Evolutionary conservation across 2,888 invertebrate genomes (phyloP), one percentile per base, ranked within the genome.

Genomic region (Andrena bucephala): DNA sequence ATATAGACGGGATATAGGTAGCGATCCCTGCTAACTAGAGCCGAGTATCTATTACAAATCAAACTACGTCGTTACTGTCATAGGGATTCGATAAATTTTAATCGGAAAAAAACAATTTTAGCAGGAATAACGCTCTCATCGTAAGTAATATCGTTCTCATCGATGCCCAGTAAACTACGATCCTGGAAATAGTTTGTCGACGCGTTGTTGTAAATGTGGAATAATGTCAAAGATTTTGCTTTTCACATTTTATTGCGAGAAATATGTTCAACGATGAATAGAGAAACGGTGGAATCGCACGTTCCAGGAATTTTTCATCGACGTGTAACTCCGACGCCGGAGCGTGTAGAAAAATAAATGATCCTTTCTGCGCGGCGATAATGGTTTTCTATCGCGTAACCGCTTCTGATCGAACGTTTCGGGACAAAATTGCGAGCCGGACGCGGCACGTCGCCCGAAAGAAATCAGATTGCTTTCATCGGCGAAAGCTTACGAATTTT

Each of bases 401-500:
- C 20, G 29, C 0, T 8, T 31, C 20, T 2, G 16, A 63, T 72
- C n/a, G 63, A 62, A 7, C 29, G n/a, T 29, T 75, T 7, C 6
- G 10, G 13, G 4, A 2, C 20, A 42, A 69, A 65, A 65, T 70
- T 20, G 50, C n/a, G 7, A 29, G 7, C 42, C 16, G 81, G 65
- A 36, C 48, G 48, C 48, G 6, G 36, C 10, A 20, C 16, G 13
- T 42, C 29, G 2, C 24, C n/a, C 29, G 1, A 6, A 50, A 52
- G 50, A 60, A 73, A 82, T 72, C 67, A 59, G 68, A 74, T 70
- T 52, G 66, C 42, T 66, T 16, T 48, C 57, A 2, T 29, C 29
- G 1, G 13, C n/a, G 66, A 54, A 57, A 54, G 52, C 63, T 68
- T 2, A n/a, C 65, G 70, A 83, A 77, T 63, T 78, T 74, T 78